These are phyloP conservation scores for Tetranychus cinnabarinus DNA, from an alignment of 1,140 invertebrate species.

Conservation along the genomic window DNA sequence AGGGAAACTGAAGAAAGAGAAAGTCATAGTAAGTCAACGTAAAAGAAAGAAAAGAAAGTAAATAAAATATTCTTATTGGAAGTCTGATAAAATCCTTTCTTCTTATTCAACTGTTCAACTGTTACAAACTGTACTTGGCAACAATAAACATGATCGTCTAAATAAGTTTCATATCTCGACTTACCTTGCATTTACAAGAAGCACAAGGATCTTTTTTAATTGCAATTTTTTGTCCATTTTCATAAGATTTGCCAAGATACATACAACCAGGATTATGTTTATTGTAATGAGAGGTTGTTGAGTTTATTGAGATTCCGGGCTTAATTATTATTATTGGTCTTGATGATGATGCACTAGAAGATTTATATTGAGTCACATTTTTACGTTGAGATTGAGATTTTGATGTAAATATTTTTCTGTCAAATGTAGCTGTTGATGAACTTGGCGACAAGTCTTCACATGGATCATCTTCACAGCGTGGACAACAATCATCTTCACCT, in stretches of 20 bases:
- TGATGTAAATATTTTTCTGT: no score
- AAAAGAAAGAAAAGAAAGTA: not conserved
- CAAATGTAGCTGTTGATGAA: no score
- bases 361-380: not conserved
- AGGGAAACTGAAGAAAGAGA: not conserved
- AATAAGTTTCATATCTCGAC: conserved; percentile 6
- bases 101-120: not conserved
- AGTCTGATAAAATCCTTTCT: not conserved
- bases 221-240: conserved; percentile 26
- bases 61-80: not conserved
- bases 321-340: conserved; percentile 4
- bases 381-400: no score
- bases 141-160: no score
- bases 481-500: conserved; percentile 38
- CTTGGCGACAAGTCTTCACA: conserved; percentile 12
- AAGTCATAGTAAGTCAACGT: not conserved
- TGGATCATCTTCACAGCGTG: conserved; percentile 38
- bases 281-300: not conserved
- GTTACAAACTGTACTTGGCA: not conserved
- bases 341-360: not conserved
- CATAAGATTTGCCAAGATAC: conserved; percentile 31
- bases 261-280: conserved; percentile 8
- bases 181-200: conserved; percentile 51
- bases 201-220: conserved; percentile 39
- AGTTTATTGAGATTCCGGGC: not conserved